These are phyloP conservation scores for Sebastes minor DNA, from an alignment of 2,797 vertebrate genomes.

Conservation along the genomic window DNA sequence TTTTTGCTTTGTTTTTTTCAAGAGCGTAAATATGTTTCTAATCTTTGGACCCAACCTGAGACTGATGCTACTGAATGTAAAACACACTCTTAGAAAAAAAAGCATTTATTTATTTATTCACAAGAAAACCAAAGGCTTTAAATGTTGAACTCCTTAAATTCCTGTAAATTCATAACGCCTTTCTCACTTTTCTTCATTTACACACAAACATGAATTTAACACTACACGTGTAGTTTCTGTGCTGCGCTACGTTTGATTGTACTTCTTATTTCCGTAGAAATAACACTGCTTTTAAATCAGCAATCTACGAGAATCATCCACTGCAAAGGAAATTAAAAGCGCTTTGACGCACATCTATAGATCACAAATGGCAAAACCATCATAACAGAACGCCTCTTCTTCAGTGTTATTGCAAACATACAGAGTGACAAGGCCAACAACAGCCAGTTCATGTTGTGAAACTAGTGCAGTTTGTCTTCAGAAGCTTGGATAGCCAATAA, in stretches of 20 bases:
- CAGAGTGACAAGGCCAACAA: slow-evolving; percentile 15
- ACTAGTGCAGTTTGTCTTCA: slow-evolving; percentile 7
- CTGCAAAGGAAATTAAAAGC: slow-evolving; percentile 32
- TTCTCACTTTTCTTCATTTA: slow-evolving; percentile 22
- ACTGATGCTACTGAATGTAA: background rate
- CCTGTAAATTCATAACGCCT: slow-evolving; percentile 25
- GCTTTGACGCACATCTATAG: background rate
- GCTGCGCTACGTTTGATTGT: slow-evolving; percentile 24
- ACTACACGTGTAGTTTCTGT: slow-evolving; percentile 5
- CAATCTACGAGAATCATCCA: slow-evolving; percentile 22
- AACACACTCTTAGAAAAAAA: slow-evolving; percentile 54
- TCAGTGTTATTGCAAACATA: slow-evolving; percentile 34
- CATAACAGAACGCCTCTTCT: slow-evolving; percentile 17
- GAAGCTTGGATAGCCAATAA: background rate
- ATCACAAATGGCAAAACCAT: slow-evolving; percentile 7
- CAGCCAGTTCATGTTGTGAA: slow-evolving; percentile 17
- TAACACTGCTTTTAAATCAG: slow-evolving; percentile 27
- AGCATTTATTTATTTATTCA: slow-evolving; percentile 60
- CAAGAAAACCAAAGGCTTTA: slow-evolving; percentile 51
- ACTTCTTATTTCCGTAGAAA: slow-evolving; percentile 20
- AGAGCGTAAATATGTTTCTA: background rate
- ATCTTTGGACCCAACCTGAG: background rate
- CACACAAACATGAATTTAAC: slow-evolving; percentile 25
- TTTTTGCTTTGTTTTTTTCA: background rate
- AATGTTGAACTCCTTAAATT: slow-evolving; percentile 35